Evolutionary conservation across 1,140 invertebrate genomes (phyloP).

Genomic region (Dreissena rostriformis): DNA sequence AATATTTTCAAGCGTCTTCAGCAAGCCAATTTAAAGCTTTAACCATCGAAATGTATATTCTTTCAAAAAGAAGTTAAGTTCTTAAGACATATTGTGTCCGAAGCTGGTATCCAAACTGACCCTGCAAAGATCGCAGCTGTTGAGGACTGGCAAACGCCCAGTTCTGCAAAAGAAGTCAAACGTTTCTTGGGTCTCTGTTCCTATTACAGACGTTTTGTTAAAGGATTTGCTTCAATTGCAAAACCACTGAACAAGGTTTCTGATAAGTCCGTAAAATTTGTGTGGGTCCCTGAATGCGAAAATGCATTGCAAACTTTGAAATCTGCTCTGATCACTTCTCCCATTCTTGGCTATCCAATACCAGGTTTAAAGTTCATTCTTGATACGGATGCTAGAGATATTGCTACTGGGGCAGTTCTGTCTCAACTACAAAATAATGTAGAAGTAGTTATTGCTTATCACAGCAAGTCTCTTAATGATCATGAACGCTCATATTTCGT

Average conservation of each 20-base stretch:
- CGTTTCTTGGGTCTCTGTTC: slow-evolving; percentile 57
- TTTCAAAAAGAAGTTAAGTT: slow-evolving; percentile 57
- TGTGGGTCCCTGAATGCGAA: background rate
- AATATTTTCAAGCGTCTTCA: too few relatives aligned
- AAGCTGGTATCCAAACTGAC: slow-evolving; percentile 41
- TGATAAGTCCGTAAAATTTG: slow-evolving; percentile 15
- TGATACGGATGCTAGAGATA: slow-evolving; percentile 55
- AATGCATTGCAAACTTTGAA: slow-evolving; percentile 34
- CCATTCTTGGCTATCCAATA: slow-evolving; percentile 52
- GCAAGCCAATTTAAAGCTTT: too few relatives aligned
- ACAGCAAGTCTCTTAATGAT: slow-evolving; percentile 57
- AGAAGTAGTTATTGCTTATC: slow-evolving; percentile 62
- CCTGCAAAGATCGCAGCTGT: slow-evolving; percentile 33
- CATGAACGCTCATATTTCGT: slow-evolving; percentile 82
- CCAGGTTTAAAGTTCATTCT: slow-evolving; percentile 36
- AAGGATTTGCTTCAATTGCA: slow-evolving; percentile 5
- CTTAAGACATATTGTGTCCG: slow-evolving; percentile 62
- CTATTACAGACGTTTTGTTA: slow-evolving; percentile 25
- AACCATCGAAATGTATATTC: slow-evolving; percentile 61
- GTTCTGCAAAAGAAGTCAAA: slow-evolving; percentile 41
- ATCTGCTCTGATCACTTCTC: slow-evolving; percentile 35
- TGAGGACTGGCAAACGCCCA: slow-evolving; percentile 36
- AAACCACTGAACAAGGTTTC: slow-evolving; percentile 23
- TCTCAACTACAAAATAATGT: too few relatives aligned
- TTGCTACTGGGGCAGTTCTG: slow-evolving; percentile 16